Conservation (phyloP, 1,140 invertebrate genomes). For the Apis florea region DNA sequence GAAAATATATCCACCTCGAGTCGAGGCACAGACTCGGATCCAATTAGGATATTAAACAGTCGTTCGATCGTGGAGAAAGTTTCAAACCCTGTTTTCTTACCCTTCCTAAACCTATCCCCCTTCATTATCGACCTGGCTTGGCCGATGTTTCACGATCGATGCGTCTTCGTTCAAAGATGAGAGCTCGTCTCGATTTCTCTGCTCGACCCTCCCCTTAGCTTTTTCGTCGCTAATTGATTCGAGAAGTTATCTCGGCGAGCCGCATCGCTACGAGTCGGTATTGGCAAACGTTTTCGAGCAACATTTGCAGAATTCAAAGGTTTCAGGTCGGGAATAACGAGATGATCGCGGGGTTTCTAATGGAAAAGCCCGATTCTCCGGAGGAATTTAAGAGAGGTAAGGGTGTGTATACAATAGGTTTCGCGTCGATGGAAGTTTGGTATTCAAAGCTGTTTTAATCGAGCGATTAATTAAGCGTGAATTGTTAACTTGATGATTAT, state of each 20-base stretch:
- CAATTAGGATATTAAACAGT: background rate
- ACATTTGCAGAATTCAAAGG: too few species aligned
- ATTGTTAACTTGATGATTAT: too few species aligned
- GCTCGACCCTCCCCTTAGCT: background rate
- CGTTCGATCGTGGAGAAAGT: background rate
- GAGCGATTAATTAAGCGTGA: too few species aligned
- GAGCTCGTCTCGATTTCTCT: background rate
- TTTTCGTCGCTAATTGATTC: too few species aligned
- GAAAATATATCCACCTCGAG: background rate
- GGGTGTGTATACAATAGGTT: too few species aligned
- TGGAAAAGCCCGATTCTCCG: background rate
- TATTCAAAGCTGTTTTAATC: too few species aligned
- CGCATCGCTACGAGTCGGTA: too few species aligned
- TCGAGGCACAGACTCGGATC: background rate
- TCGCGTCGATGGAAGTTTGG: too few species aligned
- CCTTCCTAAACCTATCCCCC: background rate
- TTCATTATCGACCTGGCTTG: background rate
- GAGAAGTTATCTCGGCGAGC: too few species aligned
- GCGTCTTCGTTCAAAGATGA: too few species aligned
- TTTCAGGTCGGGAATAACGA: background rate
- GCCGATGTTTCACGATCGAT: background rate
- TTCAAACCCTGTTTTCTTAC: background rate
- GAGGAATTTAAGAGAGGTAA: background rate
- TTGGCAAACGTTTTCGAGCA: too few species aligned
- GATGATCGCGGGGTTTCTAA: background rate